These are phyloP conservation scores for Stenodema calcarata DNA, from an alignment of 2,888 invertebrate species.

Conservation along the genomic window DNA sequence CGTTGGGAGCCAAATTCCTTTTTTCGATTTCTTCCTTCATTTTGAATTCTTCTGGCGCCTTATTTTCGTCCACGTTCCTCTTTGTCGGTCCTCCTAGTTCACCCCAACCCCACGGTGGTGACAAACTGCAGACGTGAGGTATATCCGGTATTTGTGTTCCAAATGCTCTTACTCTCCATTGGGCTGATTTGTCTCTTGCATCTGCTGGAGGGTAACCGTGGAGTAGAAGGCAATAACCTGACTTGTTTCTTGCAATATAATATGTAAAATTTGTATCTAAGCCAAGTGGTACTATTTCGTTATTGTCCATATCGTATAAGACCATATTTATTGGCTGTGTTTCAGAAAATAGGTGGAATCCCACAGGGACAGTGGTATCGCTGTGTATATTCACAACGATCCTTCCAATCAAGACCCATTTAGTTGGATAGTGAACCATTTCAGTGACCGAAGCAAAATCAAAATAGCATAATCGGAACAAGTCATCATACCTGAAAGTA, in stretches of 20 bases:
- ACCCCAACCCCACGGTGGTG: constrained; percentile 36
- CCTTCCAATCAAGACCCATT: constrained; percentile 29
- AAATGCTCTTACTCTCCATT: constrained; percentile 36
- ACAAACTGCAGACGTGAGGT: constrained; percentile 38
- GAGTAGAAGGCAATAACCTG: constrained; percentile 13
- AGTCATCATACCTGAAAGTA: constrained; percentile 31
- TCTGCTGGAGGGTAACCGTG: constrained; percentile 35
- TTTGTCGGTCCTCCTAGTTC: constrained; percentile 9
- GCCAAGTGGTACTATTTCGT: constrained; percentile 27
- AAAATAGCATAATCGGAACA: constrained; percentile 18
- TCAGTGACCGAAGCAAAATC: constrained; percentile 42
- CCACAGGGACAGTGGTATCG: constrained; percentile 1
- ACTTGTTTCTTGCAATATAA: constrained; percentile 4
- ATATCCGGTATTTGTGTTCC: constrained; percentile 14
- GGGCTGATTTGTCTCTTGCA: constrained; percentile 26
- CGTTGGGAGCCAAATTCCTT: constrained; percentile 19
- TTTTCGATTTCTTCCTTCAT: constrained; percentile 42
- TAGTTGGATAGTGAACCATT: constrained; percentile 27
- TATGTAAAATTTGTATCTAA: constrained; percentile 20
- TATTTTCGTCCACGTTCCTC: not conserved
- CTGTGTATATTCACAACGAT: constrained; percentile 22
- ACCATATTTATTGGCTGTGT: constrained; percentile 30
- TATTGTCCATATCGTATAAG: constrained; percentile 35
- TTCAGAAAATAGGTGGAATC: constrained; percentile 18
- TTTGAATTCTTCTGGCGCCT: constrained; percentile 17